Evolutionary conservation across 2,888 invertebrate genomes (phyloP), one percentile per base, ranked within the genome.

Genomic region (Pseudanteris insignis): DNA sequence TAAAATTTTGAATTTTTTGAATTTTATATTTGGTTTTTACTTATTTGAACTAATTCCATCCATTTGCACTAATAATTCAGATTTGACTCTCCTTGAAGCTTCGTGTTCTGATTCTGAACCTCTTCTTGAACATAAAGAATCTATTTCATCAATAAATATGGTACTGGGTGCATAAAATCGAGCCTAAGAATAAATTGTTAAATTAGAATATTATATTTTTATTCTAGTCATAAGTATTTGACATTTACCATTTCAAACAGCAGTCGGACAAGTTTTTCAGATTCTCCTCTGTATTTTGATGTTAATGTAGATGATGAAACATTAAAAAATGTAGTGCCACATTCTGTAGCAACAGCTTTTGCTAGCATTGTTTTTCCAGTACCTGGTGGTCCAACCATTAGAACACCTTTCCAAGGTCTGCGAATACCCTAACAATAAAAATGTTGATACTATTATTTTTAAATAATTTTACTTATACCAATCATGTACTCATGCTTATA

Each of bases 281-380:
- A 96, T 83, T 99, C 99, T n/a, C 99, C 99, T 47, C 96, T 86
- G 82, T 96, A 99, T 82, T 99, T 99, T 11, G 96, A 96, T n/a
- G 96, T 96, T 60, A 99, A 86, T 0, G 96, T 96, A 1, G 96
- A 95, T 0, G 96, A 95, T 8, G 96, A 96, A 1, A 99, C 96
- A 81, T 96, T 94, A 80, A 98, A 96, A 83, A 96, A 97, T 0
- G 97, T 97, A 38, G 97, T 94, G 15, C 93, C 92, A 81, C 97
- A 98, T 84, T 99, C 97, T 0, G 96, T 97, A 53, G 98, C 98
- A 4, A 98, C 97, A 1, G 98, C 98, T 82, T 97, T 96, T 2
- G 96, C 96, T 36, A 97, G 83, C 90, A 97, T 92, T 0, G 96
- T 97, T 84, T 97, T 97, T 10, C 96, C 95, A 0, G 94, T 94